These are phyloP conservation scores for Microtus richardsoni DNA, from an alignment of 2,113 vertebrate species.

Conservation along the genomic window DNA sequence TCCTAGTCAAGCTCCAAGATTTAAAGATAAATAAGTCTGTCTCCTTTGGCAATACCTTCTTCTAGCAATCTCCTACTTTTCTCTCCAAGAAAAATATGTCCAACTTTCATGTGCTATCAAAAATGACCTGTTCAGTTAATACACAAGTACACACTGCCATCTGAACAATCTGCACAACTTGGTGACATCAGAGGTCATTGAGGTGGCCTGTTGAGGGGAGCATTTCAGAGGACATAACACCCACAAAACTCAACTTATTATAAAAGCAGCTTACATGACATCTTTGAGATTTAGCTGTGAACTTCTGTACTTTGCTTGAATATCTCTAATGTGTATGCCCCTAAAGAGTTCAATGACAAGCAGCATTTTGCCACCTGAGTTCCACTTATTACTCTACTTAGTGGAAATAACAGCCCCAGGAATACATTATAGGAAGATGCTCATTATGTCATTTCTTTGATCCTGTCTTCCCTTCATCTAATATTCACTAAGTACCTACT, in stretches of 20 bases:
- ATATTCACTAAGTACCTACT: slow-evolving; percentile 48
- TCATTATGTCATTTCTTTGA: neutral
- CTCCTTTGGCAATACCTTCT: neutral
- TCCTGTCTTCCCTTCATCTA: neutral
- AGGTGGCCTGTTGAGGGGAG: neutral
- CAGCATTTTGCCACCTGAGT: slow-evolving; percentile 25
- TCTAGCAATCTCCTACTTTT: slow-evolving; percentile 25
- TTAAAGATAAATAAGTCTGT: slow-evolving; percentile 27
- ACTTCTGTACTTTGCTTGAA: neutral
- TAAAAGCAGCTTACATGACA: neutral
- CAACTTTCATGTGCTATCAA: neutral
- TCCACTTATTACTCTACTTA: neutral
- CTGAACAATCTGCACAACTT: neutral
- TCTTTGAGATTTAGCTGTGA: neutral
- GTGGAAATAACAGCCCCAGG: neutral
- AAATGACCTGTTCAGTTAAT: slow-evolving; percentile 14
- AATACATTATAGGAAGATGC: neutral
- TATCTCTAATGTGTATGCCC: neutral
- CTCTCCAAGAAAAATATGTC: slow-evolving; percentile 31
- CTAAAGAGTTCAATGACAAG: neutral
- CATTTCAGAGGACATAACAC: neutral
- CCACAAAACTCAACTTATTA: neutral
- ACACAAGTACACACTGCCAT: neutral
- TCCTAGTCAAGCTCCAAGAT: slow-evolving; percentile 30
- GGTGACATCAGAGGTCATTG: neutral